Percentiles rank a stretch among this genome's conserved stretches.
Evolutionary conservation across 2,113 vertebrate genomes (phyloP).

Genomic region (Procavia capensis): DNA sequence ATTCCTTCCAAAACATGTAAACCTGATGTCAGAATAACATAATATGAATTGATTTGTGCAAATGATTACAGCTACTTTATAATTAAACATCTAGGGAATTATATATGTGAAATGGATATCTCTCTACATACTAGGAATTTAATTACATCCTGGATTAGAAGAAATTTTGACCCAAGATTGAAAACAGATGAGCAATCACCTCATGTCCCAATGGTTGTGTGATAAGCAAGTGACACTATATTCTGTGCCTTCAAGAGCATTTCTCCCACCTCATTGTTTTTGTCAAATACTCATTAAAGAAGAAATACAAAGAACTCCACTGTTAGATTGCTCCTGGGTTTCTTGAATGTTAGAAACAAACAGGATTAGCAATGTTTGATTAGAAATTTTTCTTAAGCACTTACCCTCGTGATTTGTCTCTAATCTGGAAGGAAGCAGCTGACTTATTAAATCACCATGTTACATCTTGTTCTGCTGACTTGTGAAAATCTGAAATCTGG

Average conservation of each 20-base stretch:
- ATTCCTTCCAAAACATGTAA: background rate
- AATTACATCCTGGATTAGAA: constrained; percentile 77
- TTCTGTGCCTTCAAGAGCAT: background rate
- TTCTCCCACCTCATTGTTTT: constrained; percentile 39
- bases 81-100: constrained; percentile 73
- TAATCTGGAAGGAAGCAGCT: constrained; percentile 32
- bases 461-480: background rate
- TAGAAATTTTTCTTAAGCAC: constrained; percentile 39
- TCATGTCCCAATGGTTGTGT: constrained; percentile 52
- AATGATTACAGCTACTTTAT: constrained; percentile 62
- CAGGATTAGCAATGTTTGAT: constrained; percentile 52
- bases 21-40: background rate
- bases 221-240: constrained; percentile 63
- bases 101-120: constrained; percentile 67
- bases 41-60: constrained; percentile 58
- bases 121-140: constrained; percentile 57
- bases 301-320: constrained; percentile 62
- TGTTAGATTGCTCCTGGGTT: constrained; percentile 40
- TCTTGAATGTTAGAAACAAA: constrained; percentile 58
- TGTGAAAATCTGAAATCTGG: background rate
- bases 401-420: constrained; percentile 29
- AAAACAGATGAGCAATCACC: constrained; percentile 71
- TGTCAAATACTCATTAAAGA: constrained; percentile 63
- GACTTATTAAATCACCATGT: background rate
- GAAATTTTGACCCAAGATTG: constrained; percentile 64